phyloP scores from a whole-genome alignment of 2,113 vertebrate species.

The Crotalus horridus region DNA sequence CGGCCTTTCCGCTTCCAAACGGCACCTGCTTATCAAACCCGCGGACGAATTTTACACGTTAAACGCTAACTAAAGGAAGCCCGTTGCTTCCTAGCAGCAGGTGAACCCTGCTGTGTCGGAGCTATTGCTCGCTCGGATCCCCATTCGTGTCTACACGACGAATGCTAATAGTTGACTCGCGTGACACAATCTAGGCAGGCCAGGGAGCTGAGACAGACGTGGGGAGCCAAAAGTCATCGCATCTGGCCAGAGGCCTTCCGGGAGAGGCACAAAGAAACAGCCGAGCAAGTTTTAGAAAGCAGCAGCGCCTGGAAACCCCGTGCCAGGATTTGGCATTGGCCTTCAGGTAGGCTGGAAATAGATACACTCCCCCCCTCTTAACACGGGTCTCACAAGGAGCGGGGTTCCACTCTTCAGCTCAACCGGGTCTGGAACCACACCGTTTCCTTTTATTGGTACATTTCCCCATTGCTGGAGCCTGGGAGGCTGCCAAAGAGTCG shows the following conservation, averaged over 20 bases:
- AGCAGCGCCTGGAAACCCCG: neutral
- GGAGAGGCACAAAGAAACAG: neutral
- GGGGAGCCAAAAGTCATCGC: neutral
- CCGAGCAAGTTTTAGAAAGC: neutral
- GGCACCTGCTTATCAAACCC: neutral
- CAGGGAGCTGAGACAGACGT: no score
- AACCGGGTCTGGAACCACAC: neutral
- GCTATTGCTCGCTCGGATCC: no score
- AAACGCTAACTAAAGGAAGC: neutral
- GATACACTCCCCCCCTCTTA: no score
- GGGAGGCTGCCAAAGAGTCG: fast-evolving
- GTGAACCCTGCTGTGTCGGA: no score
- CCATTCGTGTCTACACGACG: no score
- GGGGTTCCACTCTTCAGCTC: fast-evolving
- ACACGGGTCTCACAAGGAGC: neutral
- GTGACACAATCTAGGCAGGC: neutral
- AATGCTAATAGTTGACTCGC: no score
- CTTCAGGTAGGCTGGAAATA: neutral
- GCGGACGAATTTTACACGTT: no score
- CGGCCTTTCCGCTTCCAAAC: neutral
- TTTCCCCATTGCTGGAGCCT: no score
- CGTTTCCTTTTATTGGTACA: neutral
- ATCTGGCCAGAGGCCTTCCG: neutral
- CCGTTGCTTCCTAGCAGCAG: no score
- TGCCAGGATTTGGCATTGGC: neutral